Evolutionary conservation across 2,113 vertebrate genomes (phyloP), one percentile per base, ranked within the genome.

Genomic region (Melanerpes aurifrons): DNA sequence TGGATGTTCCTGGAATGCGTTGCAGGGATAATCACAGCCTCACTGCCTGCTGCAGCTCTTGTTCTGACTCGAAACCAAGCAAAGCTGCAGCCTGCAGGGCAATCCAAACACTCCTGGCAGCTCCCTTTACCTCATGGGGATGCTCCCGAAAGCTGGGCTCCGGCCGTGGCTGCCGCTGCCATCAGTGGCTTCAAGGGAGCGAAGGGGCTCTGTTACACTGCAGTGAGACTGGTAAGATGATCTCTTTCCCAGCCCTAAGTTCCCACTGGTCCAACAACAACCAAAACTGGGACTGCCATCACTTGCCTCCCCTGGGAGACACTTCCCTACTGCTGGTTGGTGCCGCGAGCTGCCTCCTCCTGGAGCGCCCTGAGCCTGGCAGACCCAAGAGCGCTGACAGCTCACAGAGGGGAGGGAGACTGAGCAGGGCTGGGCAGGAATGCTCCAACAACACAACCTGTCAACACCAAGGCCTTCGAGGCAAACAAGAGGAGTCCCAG

Each of bases 201-300:
- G 93, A 91, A 94, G 87, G 89, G 87, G 47, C 68, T 95, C 64
- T 91, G 45, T 90, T 82, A 50, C 79, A 57, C 71, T 91, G 59
- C 57, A 32, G 82, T 85, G 74, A 82, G 90, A 70, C 82, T 53
- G 32, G 82, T 87, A 87, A 92, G 64, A 91, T 11, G 82, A 96
- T 94, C 75, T 91, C 32, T 92, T 93, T 92, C 86, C 89, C 94
- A 94, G 81, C 61, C 22, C 43, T 79, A 47, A 67, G 53, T 56
- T 93, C 94, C 91, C 92, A 72, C 71, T 26, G 71, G 92, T 86
- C 90, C 92, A 92, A 94, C 95, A 96, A 94, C 73, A 91, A 87
- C 72, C 68, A 92, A 89, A 93, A 94, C 82, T 94, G 94, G 84
- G 94, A 94, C 94, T 96, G 93, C 94, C 87, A 89, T 92, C 89